Evolutionary conservation across 2,888 invertebrate genomes (phyloP).

Genomic region (Empis stercorea): DNA sequence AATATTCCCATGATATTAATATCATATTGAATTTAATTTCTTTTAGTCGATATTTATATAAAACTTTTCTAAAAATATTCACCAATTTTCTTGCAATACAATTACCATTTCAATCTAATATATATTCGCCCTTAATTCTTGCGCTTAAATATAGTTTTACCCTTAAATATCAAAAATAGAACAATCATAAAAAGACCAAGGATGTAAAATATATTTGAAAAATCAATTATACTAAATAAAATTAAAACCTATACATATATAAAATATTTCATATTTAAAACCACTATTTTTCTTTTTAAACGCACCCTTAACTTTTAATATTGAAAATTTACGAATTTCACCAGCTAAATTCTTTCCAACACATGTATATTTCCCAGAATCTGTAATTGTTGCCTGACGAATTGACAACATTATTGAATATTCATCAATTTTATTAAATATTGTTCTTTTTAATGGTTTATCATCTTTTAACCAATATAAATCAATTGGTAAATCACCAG

Average conservation of each 20-base stretch:
- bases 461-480: constrained; percentile 50
- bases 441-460: constrained; percentile 28
- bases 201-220: constrained; percentile 26
- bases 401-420: constrained; percentile 38
- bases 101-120: too few relatives aligned
- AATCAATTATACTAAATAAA: background rate
- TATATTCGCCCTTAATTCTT: too few relatives aligned
- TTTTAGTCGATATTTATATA: too few relatives aligned
- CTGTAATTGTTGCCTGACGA: constrained; percentile 34
- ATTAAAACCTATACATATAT: too few relatives aligned
- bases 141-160: too few relatives aligned
- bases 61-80: too few relatives aligned
- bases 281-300: constrained; percentile 18
- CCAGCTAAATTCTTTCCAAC: constrained; percentile 45
- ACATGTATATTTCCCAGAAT: constrained; percentile 46
- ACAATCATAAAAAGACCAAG: constrained; percentile 27
- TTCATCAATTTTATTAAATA: constrained; percentile 38
- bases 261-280: too few relatives aligned
- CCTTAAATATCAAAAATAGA: too few relatives aligned
- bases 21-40: too few relatives aligned
- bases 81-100: too few relatives aligned
- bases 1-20: too few relatives aligned
- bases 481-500: constrained; percentile 67
- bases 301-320: constrained; percentile 45
- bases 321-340: constrained; percentile 40